Base-by-base conservation (phyloP, 2,113 vertebrate genomes). In the Archocentrus centrarchus region DNA sequence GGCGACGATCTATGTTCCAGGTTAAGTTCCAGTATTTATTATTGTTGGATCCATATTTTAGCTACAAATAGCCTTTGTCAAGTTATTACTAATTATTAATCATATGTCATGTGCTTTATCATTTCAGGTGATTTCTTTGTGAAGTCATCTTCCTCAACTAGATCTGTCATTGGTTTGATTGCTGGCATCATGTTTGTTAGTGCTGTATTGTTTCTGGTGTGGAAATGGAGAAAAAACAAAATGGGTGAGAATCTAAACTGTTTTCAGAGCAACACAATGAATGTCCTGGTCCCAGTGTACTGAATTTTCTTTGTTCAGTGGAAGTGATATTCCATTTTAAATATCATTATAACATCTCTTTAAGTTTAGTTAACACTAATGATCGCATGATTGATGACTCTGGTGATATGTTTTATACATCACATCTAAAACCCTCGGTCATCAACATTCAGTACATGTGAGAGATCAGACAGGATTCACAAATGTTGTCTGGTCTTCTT, bases 1-100 rank as follows among this genome's bases (percentile, higher is more conserved):
- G 22, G 63, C 0, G 3, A 44, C 41, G n/a, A 10, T 66, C 2
- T 4, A 35, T 22, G 37, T 66, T 0, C 2, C 63, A 66, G 63
- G 63, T 66, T 15, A 22, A 22, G 11, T 64, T 22, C 3, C 37
- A 37, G 37, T 9, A 7, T 11, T 22, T 0, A 1, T 15, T 3
- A 15, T 41, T 41, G 37, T 4, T 59, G n/a, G 10, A 58, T 58
- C n/a, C n/a, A 22, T 11, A 22, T 22, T 24, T 13, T 13, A 13
- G 57, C 10, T 3, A 1, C n/a, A 58, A 58, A 24, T 9, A 2
- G 1, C 7, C 0, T 0, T 2, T 64, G 37, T 0, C 3, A 14
- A 1, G 1, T 41, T 64, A 64, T 14, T 5, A 22, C 22, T 64
- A 64, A 0, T 22, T 13, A 0, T 41, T 1, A 35, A 35, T 35